Evolutionary conservation across 2,888 invertebrate species (phyloP).

Genomic region (Phrixothrix hirtus): DNA sequence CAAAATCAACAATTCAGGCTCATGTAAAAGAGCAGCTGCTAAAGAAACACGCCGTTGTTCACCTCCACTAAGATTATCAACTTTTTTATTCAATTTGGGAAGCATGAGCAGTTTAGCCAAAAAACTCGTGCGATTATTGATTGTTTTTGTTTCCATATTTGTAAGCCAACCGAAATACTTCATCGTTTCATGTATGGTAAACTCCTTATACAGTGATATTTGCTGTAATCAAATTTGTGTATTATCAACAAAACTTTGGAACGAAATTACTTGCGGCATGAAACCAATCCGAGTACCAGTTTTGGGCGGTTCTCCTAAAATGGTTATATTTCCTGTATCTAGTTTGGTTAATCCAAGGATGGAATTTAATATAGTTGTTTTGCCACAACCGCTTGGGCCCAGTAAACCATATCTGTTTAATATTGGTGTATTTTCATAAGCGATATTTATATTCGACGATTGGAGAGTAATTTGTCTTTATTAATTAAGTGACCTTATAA

Average conservation of each 20-base stretch:
- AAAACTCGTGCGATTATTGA: conserved; percentile 33
- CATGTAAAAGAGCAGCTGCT: conserved; percentile 83
- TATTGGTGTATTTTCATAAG: too few species aligned
- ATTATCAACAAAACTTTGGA: neutral
- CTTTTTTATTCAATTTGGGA: conserved; percentile 46
- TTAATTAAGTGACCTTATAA: too few species aligned
- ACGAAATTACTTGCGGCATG: conserved; percentile 1
- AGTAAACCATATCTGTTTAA: conserved; percentile 2
- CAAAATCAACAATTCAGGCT: too few species aligned
- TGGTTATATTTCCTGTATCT: neutral
- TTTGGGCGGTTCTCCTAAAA: neutral
- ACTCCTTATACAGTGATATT: conserved; percentile 53
- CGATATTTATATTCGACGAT: too few species aligned
- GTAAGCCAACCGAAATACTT: conserved; percentile 54
- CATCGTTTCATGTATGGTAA: conserved; percentile 52
- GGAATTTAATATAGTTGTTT: neutral
- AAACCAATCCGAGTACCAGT: neutral
- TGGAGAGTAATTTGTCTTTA: too few species aligned
- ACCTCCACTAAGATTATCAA: conserved; percentile 85
- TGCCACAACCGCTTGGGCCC: conserved; percentile 1
- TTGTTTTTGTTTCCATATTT: conserved; percentile 46
- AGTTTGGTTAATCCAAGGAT: neutral
- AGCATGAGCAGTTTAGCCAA: conserved; percentile 41
- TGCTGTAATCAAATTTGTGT: conserved; percentile 41
- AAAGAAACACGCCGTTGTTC: conserved; percentile 88